These are phyloP conservation scores for Cetonia aurata DNA, from an alignment of 2,888 invertebrate genomes.

Conservation along the genomic window DNA sequence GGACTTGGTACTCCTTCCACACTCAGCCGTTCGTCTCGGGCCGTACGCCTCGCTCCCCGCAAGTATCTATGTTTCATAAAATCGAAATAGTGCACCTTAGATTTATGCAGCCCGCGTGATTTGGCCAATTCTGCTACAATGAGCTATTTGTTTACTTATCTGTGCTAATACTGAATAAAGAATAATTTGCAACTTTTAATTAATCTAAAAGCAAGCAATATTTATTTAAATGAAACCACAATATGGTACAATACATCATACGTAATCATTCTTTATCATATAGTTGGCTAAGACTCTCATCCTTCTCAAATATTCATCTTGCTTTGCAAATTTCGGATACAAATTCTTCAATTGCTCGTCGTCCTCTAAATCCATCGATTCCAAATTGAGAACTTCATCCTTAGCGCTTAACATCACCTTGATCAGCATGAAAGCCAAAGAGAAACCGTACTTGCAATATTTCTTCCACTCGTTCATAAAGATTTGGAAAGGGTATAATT, in stretches of 20 bases:
- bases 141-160: no score
- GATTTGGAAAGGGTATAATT: constrained; percentile 7
- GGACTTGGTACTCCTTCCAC: no score
- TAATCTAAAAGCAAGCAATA: no score
- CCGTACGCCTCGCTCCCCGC: no score
- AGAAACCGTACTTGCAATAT: constrained; percentile 24
- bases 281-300: constrained; percentile 2
- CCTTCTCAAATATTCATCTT: constrained; percentile 15
- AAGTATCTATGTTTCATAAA: no score
- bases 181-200: no score
- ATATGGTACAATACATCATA: background rate
- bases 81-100: no score
- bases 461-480: constrained; percentile 35
- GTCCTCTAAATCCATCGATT: constrained; percentile 9
- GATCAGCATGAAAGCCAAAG: constrained; percentile 16
- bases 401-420: constrained; percentile 20
- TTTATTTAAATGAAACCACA: no score
- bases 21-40: no score
- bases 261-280: constrained; percentile 16
- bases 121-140: no score
- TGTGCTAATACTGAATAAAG: no score
- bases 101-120: no score
- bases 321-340: constrained; percentile 5
- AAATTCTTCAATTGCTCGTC: background rate
- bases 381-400: constrained; percentile 14